A percentile compares a stretch with the other conserved stretches of the same genome.
phyloP scores from a whole-genome alignment of 2,797 vertebrate genomes.

The Rousettus madagascariensis region DNA sequence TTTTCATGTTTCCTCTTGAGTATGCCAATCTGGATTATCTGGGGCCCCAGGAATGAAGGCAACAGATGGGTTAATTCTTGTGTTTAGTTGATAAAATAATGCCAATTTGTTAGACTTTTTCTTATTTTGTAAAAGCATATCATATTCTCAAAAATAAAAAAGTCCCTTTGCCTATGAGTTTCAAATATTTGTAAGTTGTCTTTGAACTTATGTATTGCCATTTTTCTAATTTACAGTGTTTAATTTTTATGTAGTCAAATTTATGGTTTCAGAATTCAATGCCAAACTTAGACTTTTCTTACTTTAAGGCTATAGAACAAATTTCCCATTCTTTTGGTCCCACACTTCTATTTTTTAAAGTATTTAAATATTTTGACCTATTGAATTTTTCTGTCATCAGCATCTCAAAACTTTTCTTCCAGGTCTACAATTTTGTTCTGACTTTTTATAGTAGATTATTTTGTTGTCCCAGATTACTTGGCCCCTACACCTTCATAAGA shows the following conservation, averaged over 20 bases:
- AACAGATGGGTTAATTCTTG: neutral
- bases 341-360: neutral
- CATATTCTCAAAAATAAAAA: neutral
- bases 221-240: neutral
- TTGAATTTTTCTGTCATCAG: neutral
- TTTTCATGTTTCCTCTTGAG: conserved; percentile 11
- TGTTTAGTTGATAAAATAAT: neutral
- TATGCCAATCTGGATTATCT: neutral
- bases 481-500: neutral
- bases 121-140: neutral
- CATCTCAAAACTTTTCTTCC: neutral
- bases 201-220: neutral
- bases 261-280: neutral
- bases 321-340: neutral
- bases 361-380: neutral
- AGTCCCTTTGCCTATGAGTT: neutral
- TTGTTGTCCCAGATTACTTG: neutral
- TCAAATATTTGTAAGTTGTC: neutral
- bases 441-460: neutral
- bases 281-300: neutral
- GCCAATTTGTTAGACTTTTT: neutral
- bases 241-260: neutral
- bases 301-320: neutral
- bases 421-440: neutral
- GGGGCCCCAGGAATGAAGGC: neutral